Percentiles rank a stretch among this genome's conserved stretches.
Conservation (phyloP, 2,113 vertebrate species). For the Edolisoma coerulescens region DNA sequence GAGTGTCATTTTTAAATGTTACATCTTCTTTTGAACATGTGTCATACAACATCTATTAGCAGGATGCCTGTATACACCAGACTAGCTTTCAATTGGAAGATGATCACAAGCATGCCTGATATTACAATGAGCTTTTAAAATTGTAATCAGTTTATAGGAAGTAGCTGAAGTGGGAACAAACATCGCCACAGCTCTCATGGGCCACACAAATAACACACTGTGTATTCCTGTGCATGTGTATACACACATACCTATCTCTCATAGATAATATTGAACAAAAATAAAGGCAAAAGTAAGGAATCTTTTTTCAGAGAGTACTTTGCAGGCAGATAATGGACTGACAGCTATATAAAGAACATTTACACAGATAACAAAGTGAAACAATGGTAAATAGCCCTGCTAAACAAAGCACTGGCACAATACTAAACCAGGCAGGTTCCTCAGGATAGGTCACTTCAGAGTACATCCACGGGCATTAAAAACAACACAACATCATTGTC, state of each 20-base stretch:
- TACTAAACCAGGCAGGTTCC: not conserved
- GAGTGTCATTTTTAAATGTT: not conserved
- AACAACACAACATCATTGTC: not conserved
- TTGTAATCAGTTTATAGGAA: not conserved
- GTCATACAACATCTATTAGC: not conserved
- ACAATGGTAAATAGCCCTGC: not conserved
- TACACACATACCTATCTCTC: not conserved
- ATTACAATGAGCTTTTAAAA: not conserved
- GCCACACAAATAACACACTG: not conserved
- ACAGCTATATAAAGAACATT: not conserved
- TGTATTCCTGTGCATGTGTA: rapidly evolving
- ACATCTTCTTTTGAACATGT: not conserved
- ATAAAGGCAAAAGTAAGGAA: not conserved
- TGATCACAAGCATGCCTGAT: not conserved
- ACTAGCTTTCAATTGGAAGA: not conserved
- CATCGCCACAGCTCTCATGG: not conserved
- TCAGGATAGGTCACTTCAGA: not conserved
- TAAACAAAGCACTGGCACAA: not conserved
- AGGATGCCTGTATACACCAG: not conserved
- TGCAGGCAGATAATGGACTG: not conserved
- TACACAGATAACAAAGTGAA: not conserved
- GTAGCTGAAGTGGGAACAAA: not conserved
- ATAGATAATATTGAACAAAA: not conserved
- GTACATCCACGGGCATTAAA: not conserved
- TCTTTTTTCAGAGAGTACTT: not conserved